phyloP scores from a whole-genome alignment of 2,113 vertebrate genomes.

The Fregetta grallaria region DNA sequence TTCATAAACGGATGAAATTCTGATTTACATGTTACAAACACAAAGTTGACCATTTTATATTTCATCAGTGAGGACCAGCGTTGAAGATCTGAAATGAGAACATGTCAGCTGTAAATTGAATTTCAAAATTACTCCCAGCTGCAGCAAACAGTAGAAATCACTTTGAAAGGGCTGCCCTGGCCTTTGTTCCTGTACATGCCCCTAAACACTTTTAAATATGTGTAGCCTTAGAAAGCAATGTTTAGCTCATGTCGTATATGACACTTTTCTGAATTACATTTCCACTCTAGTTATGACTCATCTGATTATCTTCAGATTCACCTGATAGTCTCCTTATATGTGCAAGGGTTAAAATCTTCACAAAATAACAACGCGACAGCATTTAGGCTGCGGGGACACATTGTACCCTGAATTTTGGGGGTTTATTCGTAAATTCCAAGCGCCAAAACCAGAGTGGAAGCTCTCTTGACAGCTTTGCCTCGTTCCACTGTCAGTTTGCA shows the following conservation, averaged over 20 bases:
- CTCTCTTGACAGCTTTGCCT: not conserved
- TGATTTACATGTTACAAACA: not conserved
- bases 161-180: not conserved
- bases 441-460: fast-evolving
- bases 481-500: not conserved
- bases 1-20: fast-evolving
- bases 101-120: not conserved
- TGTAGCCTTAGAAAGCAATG: not conserved
- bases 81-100: not conserved
- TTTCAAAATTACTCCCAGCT: fast-evolving
- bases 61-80: fast-evolving
- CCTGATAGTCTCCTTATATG: not conserved
- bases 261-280: not conserved
- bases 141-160: not conserved
- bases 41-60: fast-evolving
- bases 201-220: fast-evolving
- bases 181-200: fast-evolving
- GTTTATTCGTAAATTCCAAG: not conserved
- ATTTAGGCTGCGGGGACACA: not conserved
- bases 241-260: fast-evolving
- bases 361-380: fast-evolving
- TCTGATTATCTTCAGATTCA: not conserved
- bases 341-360: not conserved
- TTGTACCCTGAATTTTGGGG: fast-evolving
- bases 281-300: fast-evolving